A percentile compares a stretch with the other conserved stretches of the same genome.
phyloP scores from a whole-genome alignment of 2,113 vertebrate genomes.

The Pseudorasbora parva region DNA sequence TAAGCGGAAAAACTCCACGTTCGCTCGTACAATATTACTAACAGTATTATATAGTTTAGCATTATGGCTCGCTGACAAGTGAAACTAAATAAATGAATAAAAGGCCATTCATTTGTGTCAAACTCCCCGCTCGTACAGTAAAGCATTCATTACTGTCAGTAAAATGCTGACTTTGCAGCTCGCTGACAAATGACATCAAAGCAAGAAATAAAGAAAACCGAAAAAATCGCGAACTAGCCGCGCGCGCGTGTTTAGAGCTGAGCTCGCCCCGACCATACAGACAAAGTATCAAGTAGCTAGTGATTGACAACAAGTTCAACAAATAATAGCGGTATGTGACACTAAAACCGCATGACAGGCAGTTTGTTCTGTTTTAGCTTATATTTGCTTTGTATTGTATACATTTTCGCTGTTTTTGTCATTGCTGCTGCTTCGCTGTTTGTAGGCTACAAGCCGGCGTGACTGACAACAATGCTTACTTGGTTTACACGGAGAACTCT shows the following conservation, averaged over 20 bases:
- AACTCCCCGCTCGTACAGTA: not conserved
- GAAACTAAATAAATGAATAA: not conserved
- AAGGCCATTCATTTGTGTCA: not conserved
- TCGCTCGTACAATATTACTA: not conserved
- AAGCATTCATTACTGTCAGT: slow-evolving; percentile 31
- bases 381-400: not conserved
- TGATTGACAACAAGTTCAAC: not conserved
- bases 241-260: not conserved
- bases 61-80: not conserved
- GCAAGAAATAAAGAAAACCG: not conserved
- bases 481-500: not conserved
- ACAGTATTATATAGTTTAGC: not conserved
- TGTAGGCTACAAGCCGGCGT: not conserved
- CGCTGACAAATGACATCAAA: not conserved
- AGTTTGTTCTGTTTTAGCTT: not conserved
- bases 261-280: not conserved
- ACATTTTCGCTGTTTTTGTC: not conserved
- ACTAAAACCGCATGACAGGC: not conserved
- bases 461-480: not conserved
- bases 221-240: slow-evolving; percentile 15
- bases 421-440: not conserved
- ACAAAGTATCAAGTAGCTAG: not conserved
- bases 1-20: not conserved
- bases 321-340: not conserved
- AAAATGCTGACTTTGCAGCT: slow-evolving; percentile 4